A percentile compares a stretch with the other conserved stretches of the same genome.
These are phyloP conservation scores for Sisyra nigra DNA, from an alignment of 2,888 invertebrate species.

Conservation along the genomic window DNA sequence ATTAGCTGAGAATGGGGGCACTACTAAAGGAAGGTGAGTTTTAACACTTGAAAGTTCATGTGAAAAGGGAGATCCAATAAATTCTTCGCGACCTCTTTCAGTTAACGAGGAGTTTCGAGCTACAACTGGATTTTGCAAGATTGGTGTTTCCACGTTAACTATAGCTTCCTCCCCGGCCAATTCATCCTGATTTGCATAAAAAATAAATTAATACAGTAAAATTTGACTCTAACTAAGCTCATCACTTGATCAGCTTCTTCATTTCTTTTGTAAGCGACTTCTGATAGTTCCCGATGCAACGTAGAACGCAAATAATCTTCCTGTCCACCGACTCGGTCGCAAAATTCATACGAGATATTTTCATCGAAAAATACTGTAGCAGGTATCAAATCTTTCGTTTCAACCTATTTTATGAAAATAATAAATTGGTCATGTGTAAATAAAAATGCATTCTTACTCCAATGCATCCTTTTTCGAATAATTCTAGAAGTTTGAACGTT, in stretches of 20 bases:
- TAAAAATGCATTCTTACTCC: slow-evolving; percentile 3
- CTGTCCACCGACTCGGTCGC: slow-evolving; percentile 6
- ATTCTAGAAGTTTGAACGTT: slow-evolving; percentile 2
- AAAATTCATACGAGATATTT: slow-evolving; percentile 2
- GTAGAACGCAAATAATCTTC: slow-evolving; percentile 6
- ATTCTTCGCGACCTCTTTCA: too few relatives aligned
- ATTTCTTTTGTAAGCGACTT: background rate
- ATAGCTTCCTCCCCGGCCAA: too few relatives aligned
- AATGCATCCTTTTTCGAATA: background rate
- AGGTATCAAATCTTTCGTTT: background rate
- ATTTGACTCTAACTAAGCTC: too few relatives aligned
- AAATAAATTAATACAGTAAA: too few relatives aligned
- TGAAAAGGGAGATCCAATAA: too few relatives aligned
- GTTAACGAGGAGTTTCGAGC: too few relatives aligned
- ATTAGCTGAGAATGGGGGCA: too few relatives aligned
- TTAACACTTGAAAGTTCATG: too few relatives aligned
- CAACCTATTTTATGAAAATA: background rate
- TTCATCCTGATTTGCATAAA: too few relatives aligned
- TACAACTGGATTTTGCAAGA: too few relatives aligned
- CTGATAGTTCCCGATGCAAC: background rate
- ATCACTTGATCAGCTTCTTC: background rate
- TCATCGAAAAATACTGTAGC: background rate
- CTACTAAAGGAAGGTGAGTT: too few relatives aligned
- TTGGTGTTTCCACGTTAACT: too few relatives aligned
- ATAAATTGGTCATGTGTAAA: background rate